Evolutionary conservation across 2,797 vertebrate species (phyloP).

Genomic region (Sylvia borin): DNA sequence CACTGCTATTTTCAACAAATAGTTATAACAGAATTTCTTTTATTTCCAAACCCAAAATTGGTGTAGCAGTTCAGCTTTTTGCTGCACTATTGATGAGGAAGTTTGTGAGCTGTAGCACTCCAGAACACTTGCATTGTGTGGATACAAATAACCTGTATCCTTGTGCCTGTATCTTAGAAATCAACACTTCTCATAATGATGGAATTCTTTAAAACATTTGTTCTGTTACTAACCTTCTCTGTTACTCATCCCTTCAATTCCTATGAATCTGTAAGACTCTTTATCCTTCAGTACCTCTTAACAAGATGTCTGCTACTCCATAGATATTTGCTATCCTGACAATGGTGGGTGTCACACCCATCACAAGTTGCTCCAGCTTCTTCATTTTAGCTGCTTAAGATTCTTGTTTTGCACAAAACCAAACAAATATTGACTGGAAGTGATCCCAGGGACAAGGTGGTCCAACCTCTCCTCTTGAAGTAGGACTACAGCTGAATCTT

Average conservation of each 20-base stretch:
- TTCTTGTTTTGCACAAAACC: not conserved
- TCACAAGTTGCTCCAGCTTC: not conserved
- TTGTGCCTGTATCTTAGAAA: not conserved
- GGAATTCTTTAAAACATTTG: not conserved
- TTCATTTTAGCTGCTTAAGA: not conserved
- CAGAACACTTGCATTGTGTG: not conserved
- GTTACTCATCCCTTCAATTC: not conserved
- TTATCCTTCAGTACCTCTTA: not conserved
- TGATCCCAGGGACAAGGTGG: not conserved
- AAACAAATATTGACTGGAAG: not conserved
- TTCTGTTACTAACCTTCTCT: not conserved
- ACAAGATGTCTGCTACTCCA: not conserved
- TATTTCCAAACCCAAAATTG: not conserved
- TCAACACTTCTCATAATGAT: not conserved
- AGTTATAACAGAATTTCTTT: not conserved
- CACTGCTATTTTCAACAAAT: not conserved
- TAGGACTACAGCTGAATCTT: not conserved
- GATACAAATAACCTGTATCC: not conserved
- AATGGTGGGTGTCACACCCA: not conserved
- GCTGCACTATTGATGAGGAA: not conserved
- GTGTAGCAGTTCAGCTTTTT: not conserved
- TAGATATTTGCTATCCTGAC: not conserved
- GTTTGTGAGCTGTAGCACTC: not conserved
- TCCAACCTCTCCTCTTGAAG: not conserved
- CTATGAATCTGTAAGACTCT: not conserved